These are phyloP conservation scores for Mylabris phalerata DNA, from an alignment of 1,140 invertebrate genomes.

Conservation along the genomic window DNA sequence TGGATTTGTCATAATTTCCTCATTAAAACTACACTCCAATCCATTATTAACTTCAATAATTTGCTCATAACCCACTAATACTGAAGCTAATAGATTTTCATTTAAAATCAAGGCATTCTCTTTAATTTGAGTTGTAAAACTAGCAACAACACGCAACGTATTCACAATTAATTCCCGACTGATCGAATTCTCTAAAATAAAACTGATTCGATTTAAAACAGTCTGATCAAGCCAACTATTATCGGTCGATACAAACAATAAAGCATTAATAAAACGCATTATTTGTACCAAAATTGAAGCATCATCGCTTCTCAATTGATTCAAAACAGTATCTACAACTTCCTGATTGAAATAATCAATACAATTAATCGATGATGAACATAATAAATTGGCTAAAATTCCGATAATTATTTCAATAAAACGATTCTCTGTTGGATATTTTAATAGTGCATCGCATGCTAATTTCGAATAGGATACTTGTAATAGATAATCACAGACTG, in stretches of 20 bases:
- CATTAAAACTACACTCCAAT: too few species aligned
- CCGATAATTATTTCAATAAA: slow-evolving; percentile 67
- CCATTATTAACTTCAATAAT: too few species aligned
- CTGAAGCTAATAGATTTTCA: too few species aligned
- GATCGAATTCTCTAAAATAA: slow-evolving; percentile 60
- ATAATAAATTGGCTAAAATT: slow-evolving; percentile 66
- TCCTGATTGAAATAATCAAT: slow-evolving; percentile 29
- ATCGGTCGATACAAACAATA: slow-evolving; percentile 22
- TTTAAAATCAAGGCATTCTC: too few species aligned
- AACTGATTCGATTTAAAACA: slow-evolving; percentile 50
- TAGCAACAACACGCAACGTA: slow-evolving; percentile 34
- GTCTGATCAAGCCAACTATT: slow-evolving; percentile 23
- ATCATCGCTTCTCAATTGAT: slow-evolving; percentile 53
- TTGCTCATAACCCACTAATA: too few species aligned
- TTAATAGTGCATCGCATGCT: slow-evolving; percentile 42
- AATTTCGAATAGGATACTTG: slow-evolving; percentile 58
- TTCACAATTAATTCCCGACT: slow-evolving; percentile 53
- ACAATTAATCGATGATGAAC: slow-evolving; percentile 38
- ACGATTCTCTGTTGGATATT: slow-evolving; percentile 47
- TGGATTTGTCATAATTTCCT: too few species aligned
- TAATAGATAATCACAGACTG: slow-evolving; percentile 60
- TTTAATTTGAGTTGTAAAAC: too few species aligned
- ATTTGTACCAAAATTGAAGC: slow-evolving; percentile 58
- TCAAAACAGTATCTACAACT: slow-evolving; percentile 44
- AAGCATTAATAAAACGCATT: slow-evolving; percentile 54